These are phyloP conservation scores for Chunga burmeisteri DNA, from an alignment of 2,113 vertebrate genomes.

Conservation along the genomic window DNA sequence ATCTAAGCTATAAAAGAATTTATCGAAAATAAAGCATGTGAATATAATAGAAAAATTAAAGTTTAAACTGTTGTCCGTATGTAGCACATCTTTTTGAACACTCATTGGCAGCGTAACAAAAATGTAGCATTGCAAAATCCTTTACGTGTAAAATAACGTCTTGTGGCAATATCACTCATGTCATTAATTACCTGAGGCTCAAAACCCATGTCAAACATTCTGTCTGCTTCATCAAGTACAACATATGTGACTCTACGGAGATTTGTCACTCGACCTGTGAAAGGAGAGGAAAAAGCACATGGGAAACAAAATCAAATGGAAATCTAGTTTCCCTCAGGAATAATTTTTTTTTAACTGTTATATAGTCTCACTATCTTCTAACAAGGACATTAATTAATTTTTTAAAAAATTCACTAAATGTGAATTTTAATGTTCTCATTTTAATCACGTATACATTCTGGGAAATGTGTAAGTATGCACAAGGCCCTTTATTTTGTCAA, in stretches of 20 bases:
- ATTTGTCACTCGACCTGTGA: constrained; percentile 94
- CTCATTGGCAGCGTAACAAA: not conserved
- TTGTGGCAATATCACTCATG: not conserved
- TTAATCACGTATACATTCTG: constrained; percentile 72
- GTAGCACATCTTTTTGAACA: not conserved
- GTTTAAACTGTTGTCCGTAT: not conserved
- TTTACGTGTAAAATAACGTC: not conserved
- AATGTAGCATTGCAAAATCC: fast-evolving
- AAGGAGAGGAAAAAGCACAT: constrained; percentile 72
- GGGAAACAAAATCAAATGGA: constrained; percentile 69
- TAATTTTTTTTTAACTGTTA: constrained; percentile 57
- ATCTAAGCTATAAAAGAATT: not conserved
- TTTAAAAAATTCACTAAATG: constrained; percentile 63
- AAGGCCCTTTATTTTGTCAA: constrained; percentile 81
- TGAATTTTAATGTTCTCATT: constrained; percentile 68
- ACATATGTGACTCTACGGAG: constrained; percentile 93
- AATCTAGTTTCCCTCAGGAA: constrained; percentile 61
- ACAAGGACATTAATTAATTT: constrained; percentile 41
- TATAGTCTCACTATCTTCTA: constrained; percentile 71
- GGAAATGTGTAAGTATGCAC: constrained; percentile 72
- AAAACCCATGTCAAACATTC: constrained; percentile 99
- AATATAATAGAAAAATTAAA: not conserved
- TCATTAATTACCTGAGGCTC: constrained; percentile 89
- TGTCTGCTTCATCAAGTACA: constrained; percentile 96
- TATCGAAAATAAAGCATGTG: not conserved